These are phyloP conservation scores for Procambarus virginalis DNA, from an alignment of 1,140 invertebrate genomes.

Conservation along the genomic window DNA sequence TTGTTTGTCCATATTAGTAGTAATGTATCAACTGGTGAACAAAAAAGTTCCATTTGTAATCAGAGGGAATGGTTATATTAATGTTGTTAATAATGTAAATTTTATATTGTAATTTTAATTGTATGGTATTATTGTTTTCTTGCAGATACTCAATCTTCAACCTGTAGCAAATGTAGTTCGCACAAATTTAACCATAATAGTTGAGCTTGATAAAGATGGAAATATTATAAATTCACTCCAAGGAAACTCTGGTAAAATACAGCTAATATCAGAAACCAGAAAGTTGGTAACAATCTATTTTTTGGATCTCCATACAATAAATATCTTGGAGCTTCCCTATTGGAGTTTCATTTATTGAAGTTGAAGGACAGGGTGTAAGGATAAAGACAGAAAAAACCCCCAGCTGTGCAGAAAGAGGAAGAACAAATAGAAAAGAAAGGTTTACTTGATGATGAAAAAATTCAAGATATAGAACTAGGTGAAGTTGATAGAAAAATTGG, in stretches of 20 bases:
- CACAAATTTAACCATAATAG: constrained; percentile 74
- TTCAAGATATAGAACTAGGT: background rate
- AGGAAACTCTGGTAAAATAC: constrained; percentile 74
- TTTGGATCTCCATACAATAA: constrained; percentile 63
- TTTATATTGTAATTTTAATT: no score
- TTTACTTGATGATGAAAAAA: background rate
- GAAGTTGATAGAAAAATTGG: background rate
- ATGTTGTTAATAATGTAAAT: no score
- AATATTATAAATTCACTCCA: constrained; percentile 80
- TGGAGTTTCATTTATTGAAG: constrained; percentile 11
- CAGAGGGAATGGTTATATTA: no score
- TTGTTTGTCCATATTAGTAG: no score
- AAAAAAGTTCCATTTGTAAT: no score
- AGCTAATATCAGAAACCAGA: constrained; percentile 76
- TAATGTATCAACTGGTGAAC: no score
- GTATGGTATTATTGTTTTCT: background rate
- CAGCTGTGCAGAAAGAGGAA: background rate
- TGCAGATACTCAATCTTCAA: background rate
- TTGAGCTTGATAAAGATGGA: constrained; percentile 81
- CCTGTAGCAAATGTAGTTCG: background rate
- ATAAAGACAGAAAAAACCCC: constrained; percentile 12
- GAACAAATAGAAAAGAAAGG: background rate
- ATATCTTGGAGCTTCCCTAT: constrained; percentile 34
- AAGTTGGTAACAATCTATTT: constrained; percentile 74
- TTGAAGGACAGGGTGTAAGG: constrained; percentile 45